Evolutionary conservation across 2,113 vertebrate genomes (phyloP), one percentile per base, ranked within the genome.

Genomic region (Pampusana beccarii): DNA sequence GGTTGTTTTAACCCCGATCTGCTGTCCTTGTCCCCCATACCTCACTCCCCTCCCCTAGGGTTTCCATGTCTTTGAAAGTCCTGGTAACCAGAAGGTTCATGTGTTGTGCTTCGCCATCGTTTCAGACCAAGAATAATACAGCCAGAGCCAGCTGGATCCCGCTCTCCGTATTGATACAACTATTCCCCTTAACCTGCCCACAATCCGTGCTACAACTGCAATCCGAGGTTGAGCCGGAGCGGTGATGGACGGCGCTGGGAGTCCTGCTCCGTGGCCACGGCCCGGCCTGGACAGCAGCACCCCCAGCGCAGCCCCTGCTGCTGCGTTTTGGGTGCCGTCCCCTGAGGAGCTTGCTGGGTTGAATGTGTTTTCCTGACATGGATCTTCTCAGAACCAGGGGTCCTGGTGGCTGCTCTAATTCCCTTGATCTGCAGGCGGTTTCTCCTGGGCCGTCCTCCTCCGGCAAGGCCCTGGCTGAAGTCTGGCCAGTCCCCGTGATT

Each of bases 121-220:
- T 93, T 94, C 91, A 75, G 88, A 96, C 96, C 96, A 97, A 96
- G 92, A 96, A 97, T 92, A 97, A 97, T 66, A 97, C n/a, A 67
- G 40, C 23, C 5, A 1, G 81, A 80, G 95, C 97, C 96, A 96
- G 93, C 93, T 97, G 95, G 95, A 95, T 97, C 70, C 79, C 80
- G 84, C 3, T 1, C 73, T 86, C 74, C 1, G 3, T 96, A 88
- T 95, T 97, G 95, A 97, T 97, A 95, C 93, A 97, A 95, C 95
- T 90, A 51, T 95, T 95, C 93, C 91, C 84, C 53, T 90, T 77
- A 90, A 90, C 78, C 81, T 96, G 73, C 96, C 96, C 95, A 81
- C 94, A 96, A 90, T 96, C 91, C 36, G 36, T 83, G 72, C 90
- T 91, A 71, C 93, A 92, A 69, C 82, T 96, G 95, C 80, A 95